A percentile compares a stretch with the other conserved stretches of the same genome.
phyloP scores from a whole-genome alignment of 2,888 invertebrate genomes.

The Vesta saturnalis region DNA sequence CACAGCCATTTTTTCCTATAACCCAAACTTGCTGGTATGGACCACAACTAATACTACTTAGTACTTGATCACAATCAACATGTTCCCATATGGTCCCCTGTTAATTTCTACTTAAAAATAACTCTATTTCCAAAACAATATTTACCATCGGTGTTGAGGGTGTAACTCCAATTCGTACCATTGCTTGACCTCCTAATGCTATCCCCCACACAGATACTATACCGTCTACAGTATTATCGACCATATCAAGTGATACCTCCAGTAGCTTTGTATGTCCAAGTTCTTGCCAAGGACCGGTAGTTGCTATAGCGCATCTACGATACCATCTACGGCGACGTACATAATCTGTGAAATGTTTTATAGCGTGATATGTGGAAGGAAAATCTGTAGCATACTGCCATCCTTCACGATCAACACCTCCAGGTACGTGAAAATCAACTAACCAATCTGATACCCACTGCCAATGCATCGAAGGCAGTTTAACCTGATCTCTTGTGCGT shows the following conservation, averaged over 20 bases:
- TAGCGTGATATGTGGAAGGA: constrained; percentile 85
- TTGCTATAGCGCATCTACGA: constrained; percentile 82
- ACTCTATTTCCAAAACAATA: not conserved
- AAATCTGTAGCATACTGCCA: constrained; percentile 97
- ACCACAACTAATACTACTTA: constrained; percentile 79
- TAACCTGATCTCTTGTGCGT: constrained; percentile 86
- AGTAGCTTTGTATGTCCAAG: constrained; percentile 86
- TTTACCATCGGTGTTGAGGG: constrained; percentile 75
- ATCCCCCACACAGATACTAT: constrained; percentile 82
- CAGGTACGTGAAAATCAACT: constrained; percentile 89
- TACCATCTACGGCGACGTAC: constrained; percentile 86
- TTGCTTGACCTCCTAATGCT: constrained; percentile 86
- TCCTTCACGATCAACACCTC: constrained; percentile 90
- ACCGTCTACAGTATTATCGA: constrained; percentile 62
- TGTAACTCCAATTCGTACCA: constrained; percentile 83
- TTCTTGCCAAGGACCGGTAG: constrained; percentile 89
- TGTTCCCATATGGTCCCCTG: constrained; percentile 84
- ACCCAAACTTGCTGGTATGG: constrained; percentile 82
- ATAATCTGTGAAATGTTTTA: constrained; percentile 88
- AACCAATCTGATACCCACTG: constrained; percentile 94
- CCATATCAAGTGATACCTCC: constrained; percentile 72
- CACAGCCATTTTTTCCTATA: constrained; percentile 85
- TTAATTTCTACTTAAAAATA: constrained; percentile 17
- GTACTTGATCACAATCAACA: constrained; percentile 81
- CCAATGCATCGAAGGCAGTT: constrained; percentile 87